These are phyloP conservation scores for Melikaiella ostensackeni DNA, from an alignment of 2,888 invertebrate species.

Conservation along the genomic window DNA sequence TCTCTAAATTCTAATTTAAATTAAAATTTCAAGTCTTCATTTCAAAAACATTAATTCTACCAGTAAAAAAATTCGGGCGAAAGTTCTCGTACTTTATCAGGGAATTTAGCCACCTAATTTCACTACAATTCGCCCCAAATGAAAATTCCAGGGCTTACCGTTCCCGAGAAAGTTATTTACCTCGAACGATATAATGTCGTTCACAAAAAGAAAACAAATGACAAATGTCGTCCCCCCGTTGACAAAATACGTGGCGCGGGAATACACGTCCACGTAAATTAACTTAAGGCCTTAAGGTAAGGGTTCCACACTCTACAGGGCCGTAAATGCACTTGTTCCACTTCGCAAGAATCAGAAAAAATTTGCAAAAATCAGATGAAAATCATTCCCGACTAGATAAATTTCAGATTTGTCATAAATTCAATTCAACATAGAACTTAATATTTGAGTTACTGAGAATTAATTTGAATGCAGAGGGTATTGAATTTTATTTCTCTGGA, in stretches of 20 bases:
- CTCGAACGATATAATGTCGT: conserved; percentile 36
- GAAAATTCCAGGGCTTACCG: conserved; percentile 15
- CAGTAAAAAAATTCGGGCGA: neutral
- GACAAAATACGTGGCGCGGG: conserved; percentile 35
- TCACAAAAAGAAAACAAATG: conserved; percentile 28
- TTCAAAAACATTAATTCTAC: neutral
- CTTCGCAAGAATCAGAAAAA: neutral
- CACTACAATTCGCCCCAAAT: conserved; percentile 26
- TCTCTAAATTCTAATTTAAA: neutral
- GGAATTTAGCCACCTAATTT: conserved; percentile 21
- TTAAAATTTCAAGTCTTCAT: neutral
- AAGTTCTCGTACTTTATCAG: neutral
- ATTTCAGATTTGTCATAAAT: neutral
- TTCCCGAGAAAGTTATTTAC: conserved; percentile 36
- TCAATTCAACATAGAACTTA: neutral
- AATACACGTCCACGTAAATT: conserved; percentile 33
- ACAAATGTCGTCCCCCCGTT: conserved; percentile 29
- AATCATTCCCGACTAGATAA: neutral
- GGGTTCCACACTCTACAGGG: conserved; percentile 16
- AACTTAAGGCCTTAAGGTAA: conserved; percentile 5
- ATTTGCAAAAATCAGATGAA: neutral
- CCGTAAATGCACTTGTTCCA: neutral
- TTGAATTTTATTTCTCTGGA: neutral
- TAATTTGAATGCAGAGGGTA: neutral
- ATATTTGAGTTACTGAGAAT: neutral